These are phyloP conservation scores for Synanthedon tipuliformis DNA, from an alignment of 2,888 invertebrate species.

Conservation along the genomic window DNA sequence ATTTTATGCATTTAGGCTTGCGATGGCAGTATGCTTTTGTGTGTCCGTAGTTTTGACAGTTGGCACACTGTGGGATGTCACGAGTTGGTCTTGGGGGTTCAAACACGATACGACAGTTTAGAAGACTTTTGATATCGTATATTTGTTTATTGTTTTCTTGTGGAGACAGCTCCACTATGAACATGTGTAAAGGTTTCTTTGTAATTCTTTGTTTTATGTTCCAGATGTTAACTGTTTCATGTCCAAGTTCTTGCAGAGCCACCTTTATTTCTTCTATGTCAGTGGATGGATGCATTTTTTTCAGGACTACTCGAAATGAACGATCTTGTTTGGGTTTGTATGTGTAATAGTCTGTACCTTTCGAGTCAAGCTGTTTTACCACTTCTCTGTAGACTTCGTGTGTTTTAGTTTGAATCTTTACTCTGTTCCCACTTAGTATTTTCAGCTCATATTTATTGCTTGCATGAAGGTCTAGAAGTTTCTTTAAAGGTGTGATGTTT, in stretches of 20 bases:
- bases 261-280: slow-evolving; percentile 6
- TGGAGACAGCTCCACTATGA: neutral
- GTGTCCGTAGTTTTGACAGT: slow-evolving; percentile 16
- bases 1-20: slow-evolving; percentile 13
- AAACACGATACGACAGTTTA: neutral
- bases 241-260: slow-evolving; percentile 2
- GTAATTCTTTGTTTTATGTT: slow-evolving; percentile 5
- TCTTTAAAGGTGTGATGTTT: neutral
- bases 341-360: slow-evolving; percentile 7
- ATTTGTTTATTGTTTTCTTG: neutral
- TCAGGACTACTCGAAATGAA: slow-evolving; percentile 4
- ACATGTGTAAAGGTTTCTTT: slow-evolving; percentile 3
- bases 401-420: slow-evolving; percentile 3
- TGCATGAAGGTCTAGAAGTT: neutral
- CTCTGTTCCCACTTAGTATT: neutral
- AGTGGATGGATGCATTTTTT: slow-evolving; percentile 8
- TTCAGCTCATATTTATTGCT: neutral
- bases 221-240: slow-evolving; percentile 3
- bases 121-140: neutral
- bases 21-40: slow-evolving; percentile 11
- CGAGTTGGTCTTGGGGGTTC: slow-evolving; percentile 12
- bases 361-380: slow-evolving; percentile 3
- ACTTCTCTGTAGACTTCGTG: slow-evolving; percentile 3
- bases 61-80: slow-evolving; percentile 11
- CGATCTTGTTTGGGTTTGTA: slow-evolving; percentile 9